Evolutionary conservation across 1,140 invertebrate species (phyloP).

Genomic region (Steinernema feltiae): DNA sequence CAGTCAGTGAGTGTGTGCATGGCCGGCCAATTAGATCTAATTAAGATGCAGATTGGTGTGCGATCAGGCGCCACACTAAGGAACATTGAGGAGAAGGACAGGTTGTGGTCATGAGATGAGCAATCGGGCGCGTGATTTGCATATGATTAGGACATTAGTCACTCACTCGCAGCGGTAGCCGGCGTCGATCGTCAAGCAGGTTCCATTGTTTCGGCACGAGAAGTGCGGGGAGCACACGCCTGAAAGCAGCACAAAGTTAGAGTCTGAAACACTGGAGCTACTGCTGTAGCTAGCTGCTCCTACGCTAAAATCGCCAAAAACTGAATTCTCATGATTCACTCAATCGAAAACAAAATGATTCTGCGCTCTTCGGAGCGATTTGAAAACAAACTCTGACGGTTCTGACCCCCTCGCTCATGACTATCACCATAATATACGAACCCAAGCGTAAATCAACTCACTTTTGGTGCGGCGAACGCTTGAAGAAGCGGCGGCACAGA

Average conservation of each 20-base stretch:
- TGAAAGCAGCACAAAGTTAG: not conserved
- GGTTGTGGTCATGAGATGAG: not conserved
- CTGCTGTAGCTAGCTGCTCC: not conserved
- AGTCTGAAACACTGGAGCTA: not conserved
- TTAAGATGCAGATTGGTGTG: slow-evolving; percentile 2
- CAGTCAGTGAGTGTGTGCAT: not conserved
- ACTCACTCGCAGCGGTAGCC: slow-evolving; percentile 13
- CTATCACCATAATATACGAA: too few relatives aligned
- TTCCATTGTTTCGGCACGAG: not conserved
- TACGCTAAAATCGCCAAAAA: not conserved
- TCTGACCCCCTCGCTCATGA: too few relatives aligned
- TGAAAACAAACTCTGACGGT: too few relatives aligned
- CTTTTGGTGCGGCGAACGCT: too few relatives aligned
- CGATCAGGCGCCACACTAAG: slow-evolving; percentile 11
- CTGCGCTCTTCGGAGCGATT: too few relatives aligned
- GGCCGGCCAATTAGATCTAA: slow-evolving; percentile 7
- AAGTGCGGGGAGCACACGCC: slow-evolving; percentile 1
- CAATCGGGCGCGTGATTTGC: not conserved
- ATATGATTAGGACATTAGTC: slow-evolving; percentile 1
- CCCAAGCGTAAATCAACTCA: too few relatives aligned
- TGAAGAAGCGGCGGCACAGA: too few relatives aligned
- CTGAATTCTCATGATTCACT: not conserved
- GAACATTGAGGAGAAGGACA: too few relatives aligned
- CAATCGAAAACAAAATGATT: too few relatives aligned
- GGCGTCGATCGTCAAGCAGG: slow-evolving; percentile 10